A percentile compares a stretch with the other conserved stretches of the same genome.
These are phyloP conservation scores for Diadophis punctatus DNA, from an alignment of 2,113 vertebrate genomes.

Conservation along the genomic window DNA sequence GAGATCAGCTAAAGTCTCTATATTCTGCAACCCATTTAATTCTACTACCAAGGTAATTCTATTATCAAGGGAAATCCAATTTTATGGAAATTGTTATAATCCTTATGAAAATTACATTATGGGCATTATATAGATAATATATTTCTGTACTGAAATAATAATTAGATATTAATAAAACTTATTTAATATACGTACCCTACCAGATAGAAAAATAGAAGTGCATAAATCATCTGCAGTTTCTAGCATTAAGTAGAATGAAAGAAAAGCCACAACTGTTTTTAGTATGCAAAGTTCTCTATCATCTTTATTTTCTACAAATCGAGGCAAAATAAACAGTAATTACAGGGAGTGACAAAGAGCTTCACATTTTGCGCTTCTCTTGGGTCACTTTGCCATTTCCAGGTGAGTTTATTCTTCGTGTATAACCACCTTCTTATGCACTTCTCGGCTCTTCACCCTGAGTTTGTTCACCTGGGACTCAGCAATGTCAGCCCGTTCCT, in stretches of 20 bases:
- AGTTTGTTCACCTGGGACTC: slow-evolving; percentile 74
- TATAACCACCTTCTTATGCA: slow-evolving; percentile 62
- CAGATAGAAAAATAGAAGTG: neutral
- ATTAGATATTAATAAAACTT: neutral
- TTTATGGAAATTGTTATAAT: neutral
- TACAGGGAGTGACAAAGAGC: slow-evolving; percentile 50
- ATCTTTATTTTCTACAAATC: slow-evolving; percentile 65
- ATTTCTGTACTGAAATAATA: neutral
- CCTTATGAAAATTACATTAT: neutral
- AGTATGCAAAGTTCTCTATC: slow-evolving; percentile 53
- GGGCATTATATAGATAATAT: neutral
- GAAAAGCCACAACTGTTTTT: neutral
- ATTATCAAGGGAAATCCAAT: neutral
- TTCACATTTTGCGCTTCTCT: slow-evolving; percentile 69
- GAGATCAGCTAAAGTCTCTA: neutral
- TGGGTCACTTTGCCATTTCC: slow-evolving; percentile 39
- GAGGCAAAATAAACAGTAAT: slow-evolving; percentile 37
- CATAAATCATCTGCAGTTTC: neutral
- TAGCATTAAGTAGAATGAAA: neutral
- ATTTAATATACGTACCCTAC: neutral
- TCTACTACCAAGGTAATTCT: too few species aligned
- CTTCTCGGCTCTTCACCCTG: slow-evolving; percentile 66
- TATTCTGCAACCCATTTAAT: neutral
- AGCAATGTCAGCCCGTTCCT: slow-evolving; percentile 67
- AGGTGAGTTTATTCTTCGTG: slow-evolving; percentile 49